Evolutionary conservation across 2,113 vertebrate species (phyloP), one percentile per base, ranked within the genome.

Genomic region (Tenebrosternarchus preto): DNA sequence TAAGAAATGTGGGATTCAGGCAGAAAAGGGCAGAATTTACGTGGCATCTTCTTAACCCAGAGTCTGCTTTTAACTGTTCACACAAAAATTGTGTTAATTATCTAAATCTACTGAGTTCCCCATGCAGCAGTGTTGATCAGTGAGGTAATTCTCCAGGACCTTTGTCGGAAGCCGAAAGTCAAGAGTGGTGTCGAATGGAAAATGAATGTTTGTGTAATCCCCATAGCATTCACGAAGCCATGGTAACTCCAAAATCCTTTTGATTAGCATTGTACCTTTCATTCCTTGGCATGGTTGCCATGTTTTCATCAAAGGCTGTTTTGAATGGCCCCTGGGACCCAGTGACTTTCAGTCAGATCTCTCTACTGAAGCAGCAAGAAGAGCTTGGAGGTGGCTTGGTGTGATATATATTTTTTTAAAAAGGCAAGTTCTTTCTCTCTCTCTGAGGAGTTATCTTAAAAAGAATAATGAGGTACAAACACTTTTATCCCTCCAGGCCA

Each of bases 251-350:
- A 84, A 88, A 89, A 86, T 24, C 80, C 83, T 83, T 88, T 89
- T 89, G 88, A 89, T 90, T 87, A 91, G 85, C 74, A 64, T 67
- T 85, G 84, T 85, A 90, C 86, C 82, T 87, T 87, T 87, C 46
- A 78, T 78, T 72, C 73, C 68, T 72, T 73, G 67, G 76, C 76
- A 72, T 68, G 73, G 60, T 66, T 75, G 76, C 84, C 81, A 85
- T 82, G 82, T 88, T 89, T 50, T 85, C 86, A 91, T 91, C 87
- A 92, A 91, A 88, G 87, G 85, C 85, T 80, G 86, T 74, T 87
- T 70, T 46, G 57, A 82, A 81, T 83, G 76, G 50, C 82, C 68
- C 66, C 0, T 77, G 88, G 83, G 86, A 80, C 25, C 29, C 68
- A 87, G 82, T 39, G 73, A 78, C 82, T 86, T 57, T 73, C 72